Evolutionary conservation across 1,140 invertebrate genomes (phyloP), one percentile per base, ranked within the genome.

Genomic region (Triops cancriformis): DNA sequence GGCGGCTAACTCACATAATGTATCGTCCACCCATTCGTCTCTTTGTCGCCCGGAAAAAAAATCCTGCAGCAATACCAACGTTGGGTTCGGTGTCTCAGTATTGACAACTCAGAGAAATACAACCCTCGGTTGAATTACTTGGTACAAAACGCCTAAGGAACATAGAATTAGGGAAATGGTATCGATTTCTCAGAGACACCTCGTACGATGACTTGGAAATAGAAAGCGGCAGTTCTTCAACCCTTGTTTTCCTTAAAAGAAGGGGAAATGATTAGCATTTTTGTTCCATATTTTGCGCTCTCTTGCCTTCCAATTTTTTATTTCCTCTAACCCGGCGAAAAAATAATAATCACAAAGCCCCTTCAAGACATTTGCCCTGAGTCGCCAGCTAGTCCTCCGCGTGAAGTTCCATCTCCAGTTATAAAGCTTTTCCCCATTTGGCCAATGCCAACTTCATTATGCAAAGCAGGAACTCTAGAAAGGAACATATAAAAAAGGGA

Each of bases 381-480:
- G 51, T 64, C 51, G 23, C 23, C 23, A 18, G 14, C 51, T 64
- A 37, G 51, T 23, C 51, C 18, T 64, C 51, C 14, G 10, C 18
- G 14, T 1, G 51, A 14, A 64, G 31, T 64, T 14, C 51, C 51
- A 64, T 64, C 45, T 64, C 23, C 18, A 64, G 51, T 64, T 64
- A 23, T 64, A 64, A 64, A 64, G 51, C 51, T 64, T 64, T 64
- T 64, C 18, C 51, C 51, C 51, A 64, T 64, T 64, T 64, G 51
- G 51, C 51, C 51, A 64, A 64, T 64, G 51, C 51, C 51, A 64
- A 64, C 51, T 64, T 64, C 51, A 64, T 64, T 64, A 64, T 64
- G n/a, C 51, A 64, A 64, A 64, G n/a, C 51, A 64, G 51, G 51
- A 9, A 64, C 51, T 64, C 6, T 64, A 64, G 14, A 23, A n/a